phyloP scores from a whole-genome alignment of 1,140 invertebrate genomes.

The Andricus grossulariae region DNA sequence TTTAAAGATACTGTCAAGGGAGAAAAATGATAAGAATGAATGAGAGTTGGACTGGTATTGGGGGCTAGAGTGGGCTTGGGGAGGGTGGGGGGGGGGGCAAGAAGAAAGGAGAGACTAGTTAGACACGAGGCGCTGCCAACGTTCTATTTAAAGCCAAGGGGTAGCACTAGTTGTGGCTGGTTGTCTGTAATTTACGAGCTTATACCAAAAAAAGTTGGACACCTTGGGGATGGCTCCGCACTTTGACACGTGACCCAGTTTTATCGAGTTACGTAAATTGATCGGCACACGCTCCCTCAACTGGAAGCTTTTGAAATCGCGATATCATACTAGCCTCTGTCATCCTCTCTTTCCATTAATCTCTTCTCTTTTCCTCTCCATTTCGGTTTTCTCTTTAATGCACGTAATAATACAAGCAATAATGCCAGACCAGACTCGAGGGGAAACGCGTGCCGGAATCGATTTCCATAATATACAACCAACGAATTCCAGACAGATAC shows the following conservation, averaged over 20 bases:
- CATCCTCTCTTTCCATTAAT: slow-evolving; percentile 17
- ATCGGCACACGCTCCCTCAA: slow-evolving; percentile 55
- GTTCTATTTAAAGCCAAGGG: slow-evolving; percentile 72
- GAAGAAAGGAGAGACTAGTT: slow-evolving; percentile 54
- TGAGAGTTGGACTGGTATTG: not conserved
- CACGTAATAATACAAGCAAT: slow-evolving; percentile 37
- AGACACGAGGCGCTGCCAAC: slow-evolving; percentile 65
- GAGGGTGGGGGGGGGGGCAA: slow-evolving; percentile 41
- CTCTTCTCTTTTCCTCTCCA: not conserved
- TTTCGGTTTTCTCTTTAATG: not conserved
- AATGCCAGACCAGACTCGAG: slow-evolving; percentile 7
- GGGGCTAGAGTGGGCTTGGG: slow-evolving; percentile 3
- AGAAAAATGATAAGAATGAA: slow-evolving; percentile 21
- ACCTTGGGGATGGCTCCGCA: slow-evolving; percentile 69
- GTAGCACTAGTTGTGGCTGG: slow-evolving; percentile 54
- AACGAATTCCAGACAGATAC: not conserved
- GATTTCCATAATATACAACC: slow-evolving; percentile 1
- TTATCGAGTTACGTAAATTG: slow-evolving; percentile 71
- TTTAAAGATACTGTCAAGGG: slow-evolving; percentile 30
- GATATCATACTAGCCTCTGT: slow-evolving; percentile 29
- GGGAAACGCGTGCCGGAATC: slow-evolving; percentile 4
- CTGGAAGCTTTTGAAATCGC: slow-evolving; percentile 37
- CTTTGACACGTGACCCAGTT: slow-evolving; percentile 74
- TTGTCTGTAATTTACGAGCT: slow-evolving; percentile 72
- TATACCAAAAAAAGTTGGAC: slow-evolving; percentile 70